Conservation (phyloP, 1,140 invertebrate species). For the Aphelinus certus region DNA sequence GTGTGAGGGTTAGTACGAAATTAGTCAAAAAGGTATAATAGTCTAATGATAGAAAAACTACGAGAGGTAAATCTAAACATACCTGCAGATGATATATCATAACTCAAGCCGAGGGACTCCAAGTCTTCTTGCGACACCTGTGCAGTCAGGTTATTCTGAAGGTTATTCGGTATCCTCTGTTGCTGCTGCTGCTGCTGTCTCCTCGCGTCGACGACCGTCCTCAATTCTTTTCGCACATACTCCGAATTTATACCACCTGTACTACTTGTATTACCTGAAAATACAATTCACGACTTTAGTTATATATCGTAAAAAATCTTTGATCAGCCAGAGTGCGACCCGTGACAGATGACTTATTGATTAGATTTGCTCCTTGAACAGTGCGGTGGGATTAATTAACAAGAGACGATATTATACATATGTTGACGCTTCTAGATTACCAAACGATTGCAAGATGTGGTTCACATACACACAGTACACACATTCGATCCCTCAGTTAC, state of each 20-base stretch:
- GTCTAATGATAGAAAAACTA: constrained; percentile 1
- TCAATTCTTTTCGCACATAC: constrained; percentile 88
- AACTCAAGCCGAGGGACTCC: constrained; percentile 74
- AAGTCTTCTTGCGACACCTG: constrained; percentile 71
- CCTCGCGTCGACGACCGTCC: constrained; percentile 85
- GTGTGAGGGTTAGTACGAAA: constrained; percentile 13
- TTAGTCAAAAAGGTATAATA: neutral
- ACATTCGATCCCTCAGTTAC: constrained; percentile 17
- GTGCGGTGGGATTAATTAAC: constrained; percentile 27
- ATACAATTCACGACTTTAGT: constrained; percentile 35
- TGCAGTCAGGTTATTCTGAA: constrained; percentile 62
- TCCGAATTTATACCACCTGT: constrained; percentile 70
- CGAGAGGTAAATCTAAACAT: constrained; percentile 41
- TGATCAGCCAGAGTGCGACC: constrained; percentile 11
- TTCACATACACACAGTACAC: constrained; percentile 26
- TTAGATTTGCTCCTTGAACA: constrained; percentile 19
- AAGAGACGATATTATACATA: constrained; percentile 18
- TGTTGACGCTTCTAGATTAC: neutral
- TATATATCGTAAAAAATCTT: neutral
- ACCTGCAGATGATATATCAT: constrained; percentile 75
- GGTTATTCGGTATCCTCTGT: constrained; percentile 59
- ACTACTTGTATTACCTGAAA: constrained; percentile 57
- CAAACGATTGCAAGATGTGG: constrained; percentile 26
- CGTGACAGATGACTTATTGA: constrained; percentile 27
- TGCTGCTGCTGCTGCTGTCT: constrained; percentile 70